A percentile compares a stretch with the other conserved stretches of the same genome.
Evolutionary conservation across 2,888 invertebrate genomes (phyloP).

Genomic region (Pachliopta kotzebuea): DNA sequence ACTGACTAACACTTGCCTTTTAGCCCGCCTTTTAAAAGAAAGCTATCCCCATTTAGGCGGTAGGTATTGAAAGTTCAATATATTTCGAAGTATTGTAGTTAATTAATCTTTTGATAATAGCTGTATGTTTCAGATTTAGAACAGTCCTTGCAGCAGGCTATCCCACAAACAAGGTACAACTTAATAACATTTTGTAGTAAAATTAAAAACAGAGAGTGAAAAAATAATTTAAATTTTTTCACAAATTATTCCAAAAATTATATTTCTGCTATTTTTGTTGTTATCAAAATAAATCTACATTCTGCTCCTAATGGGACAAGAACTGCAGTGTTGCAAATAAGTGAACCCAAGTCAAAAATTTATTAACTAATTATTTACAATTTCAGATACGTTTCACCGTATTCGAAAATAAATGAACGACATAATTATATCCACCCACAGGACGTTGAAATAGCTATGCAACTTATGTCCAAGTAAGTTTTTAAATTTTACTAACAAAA

Average conservation of each 20-base stretch:
- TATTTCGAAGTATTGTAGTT: neutral
- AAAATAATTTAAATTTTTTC: too few relatives aligned
- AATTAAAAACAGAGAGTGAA: too few relatives aligned
- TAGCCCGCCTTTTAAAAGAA: conserved; percentile 56
- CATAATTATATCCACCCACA: conserved; percentile 25
- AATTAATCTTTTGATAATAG: neutral
- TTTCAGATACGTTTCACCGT: conserved; percentile 28
- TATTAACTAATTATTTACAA: neutral
- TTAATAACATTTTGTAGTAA: neutral
- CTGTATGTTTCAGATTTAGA: neutral
- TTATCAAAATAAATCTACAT: neutral
- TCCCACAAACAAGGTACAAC: conserved; percentile 29
- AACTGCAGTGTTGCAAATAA: too few relatives aligned
- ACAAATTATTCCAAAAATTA: neutral
- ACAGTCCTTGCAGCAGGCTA: conserved; percentile 20
- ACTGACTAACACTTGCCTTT: conserved; percentile 52
- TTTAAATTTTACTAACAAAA: too few relatives aligned
- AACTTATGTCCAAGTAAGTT: conserved; percentile 27
- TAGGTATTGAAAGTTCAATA: too few relatives aligned
- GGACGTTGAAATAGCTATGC: conserved; percentile 29
- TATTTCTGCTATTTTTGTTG: neutral
- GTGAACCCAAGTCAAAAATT: neutral
- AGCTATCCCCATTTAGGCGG: conserved; percentile 49
- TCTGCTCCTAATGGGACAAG: too few relatives aligned
- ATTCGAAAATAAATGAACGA: conserved; percentile 7